Base-by-base conservation (phyloP, 2,797 vertebrate species). In the Odontamblyopus lacepedii region DNA sequence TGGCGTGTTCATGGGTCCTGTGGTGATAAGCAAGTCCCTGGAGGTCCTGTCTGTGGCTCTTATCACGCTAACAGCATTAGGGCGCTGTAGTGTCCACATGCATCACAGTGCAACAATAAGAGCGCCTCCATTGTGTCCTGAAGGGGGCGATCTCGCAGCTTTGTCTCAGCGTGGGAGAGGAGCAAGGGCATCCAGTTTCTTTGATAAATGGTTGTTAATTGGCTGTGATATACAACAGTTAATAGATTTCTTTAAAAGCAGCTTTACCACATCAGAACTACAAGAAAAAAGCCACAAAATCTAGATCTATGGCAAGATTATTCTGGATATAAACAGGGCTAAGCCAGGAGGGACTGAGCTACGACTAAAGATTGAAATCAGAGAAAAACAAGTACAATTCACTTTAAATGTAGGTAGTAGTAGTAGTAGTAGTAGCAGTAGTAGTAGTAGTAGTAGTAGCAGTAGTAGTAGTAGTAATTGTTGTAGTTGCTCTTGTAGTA, bases 1-100 rank as follows among this genome's bases (percentile, higher is more conserved):
- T 2, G 41, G 26, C 56, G 32, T 30, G 27, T 61, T 6, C 62
- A 15, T 66, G 65, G 74, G 64, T 57, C 50, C 63, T 60, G 64
- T 75, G 78, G 83, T 62, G 81, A 88, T 89, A 87, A 89, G 84
- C 60, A 19, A 4, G 3, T 68, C 81, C 82, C 84, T 44, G 73
- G 53, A 80, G 84, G 69, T 55, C 56, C 71, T 82, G 74, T 71
- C 67, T 77, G 79, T 73, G 1, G 73, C 83, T 75, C 85, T 89
- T 89, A 89, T 90, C 89, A 82, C 69, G 3, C 77, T 71, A 83
- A 86, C 87, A 89, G 78, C 78, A 29, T 72, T 72, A 67, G 80
- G 75, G 72, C 67, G 6, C 74, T 23, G 12, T 50, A 72, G 72
- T 53, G n/a, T 2, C 75, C 76, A 76, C 75, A 2, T 8, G 48